Percentiles rank a stretch among this genome's conserved stretches.
Evolutionary conservation across 2,113 vertebrate species (phyloP).

Genomic region (Mellivora capensis): DNA sequence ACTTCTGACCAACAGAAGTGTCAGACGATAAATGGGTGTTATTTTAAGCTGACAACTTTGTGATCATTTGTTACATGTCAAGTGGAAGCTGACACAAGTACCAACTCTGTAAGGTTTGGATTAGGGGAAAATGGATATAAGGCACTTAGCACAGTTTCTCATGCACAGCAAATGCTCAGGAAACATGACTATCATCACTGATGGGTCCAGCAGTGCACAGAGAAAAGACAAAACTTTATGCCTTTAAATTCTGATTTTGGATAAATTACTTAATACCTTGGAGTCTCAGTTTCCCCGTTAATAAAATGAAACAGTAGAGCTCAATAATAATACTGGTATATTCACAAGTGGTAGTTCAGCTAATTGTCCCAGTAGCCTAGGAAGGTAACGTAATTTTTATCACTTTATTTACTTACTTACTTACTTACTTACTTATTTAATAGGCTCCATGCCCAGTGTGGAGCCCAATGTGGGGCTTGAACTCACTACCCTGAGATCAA

Average conservation of each 20-base stretch:
- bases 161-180: not conserved
- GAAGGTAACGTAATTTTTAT: not conserved
- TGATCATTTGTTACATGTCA: not conserved
- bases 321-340: not conserved
- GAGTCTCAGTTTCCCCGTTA: not conserved
- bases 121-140: not conserved
- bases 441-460: too few relatives aligned
- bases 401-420: not conserved
- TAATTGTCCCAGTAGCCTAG: not conserved
- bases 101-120: not conserved
- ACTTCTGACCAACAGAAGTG: not conserved
- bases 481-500: not conserved
- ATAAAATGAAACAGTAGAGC: not conserved
- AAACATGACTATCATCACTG: not conserved
- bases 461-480: not conserved
- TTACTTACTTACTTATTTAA: too few relatives aligned
- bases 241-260: not conserved
- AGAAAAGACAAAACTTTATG: not conserved
- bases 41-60: not conserved
- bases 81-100: not conserved
- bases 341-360: not conserved
- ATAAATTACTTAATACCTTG: not conserved
- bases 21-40: not conserved
- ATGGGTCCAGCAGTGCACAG: not conserved
- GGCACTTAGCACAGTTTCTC: not conserved